phyloP scores from a whole-genome alignment of 2,888 invertebrate species.

The Philaethria dido region DNA sequence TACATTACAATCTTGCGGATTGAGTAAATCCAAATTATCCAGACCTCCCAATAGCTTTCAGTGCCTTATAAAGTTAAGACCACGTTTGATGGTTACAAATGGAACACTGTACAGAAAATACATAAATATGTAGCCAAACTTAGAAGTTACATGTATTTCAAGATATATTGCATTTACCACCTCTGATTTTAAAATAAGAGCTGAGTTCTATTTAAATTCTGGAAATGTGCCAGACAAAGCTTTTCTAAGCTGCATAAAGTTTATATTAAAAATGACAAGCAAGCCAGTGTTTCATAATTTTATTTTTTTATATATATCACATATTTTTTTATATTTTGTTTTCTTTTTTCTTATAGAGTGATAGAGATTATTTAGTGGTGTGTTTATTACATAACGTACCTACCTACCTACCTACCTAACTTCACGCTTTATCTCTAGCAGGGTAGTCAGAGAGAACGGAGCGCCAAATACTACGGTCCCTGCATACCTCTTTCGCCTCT shows the following conservation, averaged over 20 bases:
- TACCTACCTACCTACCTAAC: too few relatives aligned
- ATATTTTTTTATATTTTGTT: background rate
- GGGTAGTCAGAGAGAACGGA: too few relatives aligned
- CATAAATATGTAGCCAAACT: conserved; percentile 2
- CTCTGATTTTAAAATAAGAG: conserved; percentile 22
- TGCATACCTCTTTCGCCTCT: too few relatives aligned
- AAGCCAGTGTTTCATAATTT: background rate
- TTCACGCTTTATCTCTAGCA: too few relatives aligned
- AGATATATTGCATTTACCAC: conserved; percentile 11
- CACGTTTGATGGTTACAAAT: background rate
- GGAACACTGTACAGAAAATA: background rate
- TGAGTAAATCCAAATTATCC: background rate
- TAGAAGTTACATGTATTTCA: conserved; percentile 4
- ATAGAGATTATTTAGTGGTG: too few relatives aligned
- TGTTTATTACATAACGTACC: too few relatives aligned
- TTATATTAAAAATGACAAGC: conserved; percentile 4
- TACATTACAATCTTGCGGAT: conserved; percentile 1
- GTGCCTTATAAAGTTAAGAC: background rate
- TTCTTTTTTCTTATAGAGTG: too few relatives aligned
- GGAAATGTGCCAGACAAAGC: conserved; percentile 14
- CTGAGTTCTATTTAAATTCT: conserved; percentile 18
- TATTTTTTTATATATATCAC: background rate
- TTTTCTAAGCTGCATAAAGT: conserved; percentile 22
- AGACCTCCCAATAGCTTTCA: background rate
- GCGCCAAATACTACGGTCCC: too few relatives aligned